A percentile compares a stretch with the other conserved stretches of the same genome.
phyloP scores from a whole-genome alignment of 2,888 invertebrate genomes.

The Ophonus ardosiacus region DNA sequence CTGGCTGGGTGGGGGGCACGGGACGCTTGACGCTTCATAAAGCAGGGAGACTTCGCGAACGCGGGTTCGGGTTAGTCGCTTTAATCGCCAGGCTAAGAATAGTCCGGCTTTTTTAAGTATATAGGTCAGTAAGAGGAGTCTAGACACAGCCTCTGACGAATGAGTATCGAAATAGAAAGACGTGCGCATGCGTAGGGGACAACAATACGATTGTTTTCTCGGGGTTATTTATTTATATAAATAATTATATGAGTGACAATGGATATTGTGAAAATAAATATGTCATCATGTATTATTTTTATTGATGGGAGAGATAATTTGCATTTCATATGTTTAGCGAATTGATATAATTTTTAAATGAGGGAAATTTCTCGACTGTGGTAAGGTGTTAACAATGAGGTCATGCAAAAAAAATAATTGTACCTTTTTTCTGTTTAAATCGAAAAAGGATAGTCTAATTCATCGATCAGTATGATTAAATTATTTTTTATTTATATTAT shows the following conservation, averaged over 20 bases:
- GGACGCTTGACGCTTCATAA: neutral
- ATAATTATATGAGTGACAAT: neutral
- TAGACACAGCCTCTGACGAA: conserved; percentile 52
- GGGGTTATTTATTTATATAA: neutral
- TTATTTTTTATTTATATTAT: too few species aligned
- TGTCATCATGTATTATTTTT: too few species aligned
- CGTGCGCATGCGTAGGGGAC: conserved; percentile 8
- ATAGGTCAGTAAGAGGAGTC: conserved; percentile 62
- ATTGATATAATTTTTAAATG: too few species aligned
- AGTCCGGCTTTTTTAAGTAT: conserved; percentile 62
- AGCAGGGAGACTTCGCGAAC: conserved; percentile 8
- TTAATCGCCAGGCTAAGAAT: conserved; percentile 46
- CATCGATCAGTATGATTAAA: too few species aligned
- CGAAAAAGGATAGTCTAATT: too few species aligned
- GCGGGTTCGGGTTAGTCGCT: conserved; percentile 1
- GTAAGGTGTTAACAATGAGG: too few species aligned
- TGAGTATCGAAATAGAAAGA: conserved; percentile 22
- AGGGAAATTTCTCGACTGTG: too few species aligned
- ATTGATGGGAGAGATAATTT: too few species aligned
- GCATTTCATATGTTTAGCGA: too few species aligned
- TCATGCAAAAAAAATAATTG: too few species aligned
- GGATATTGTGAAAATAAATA: too few species aligned
- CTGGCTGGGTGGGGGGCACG: neutral
- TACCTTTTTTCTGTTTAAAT: too few species aligned
- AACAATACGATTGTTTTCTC: neutral